phyloP scores from a whole-genome alignment of 2,113 vertebrate genomes.

The Phyllostomus hastatus region DNA sequence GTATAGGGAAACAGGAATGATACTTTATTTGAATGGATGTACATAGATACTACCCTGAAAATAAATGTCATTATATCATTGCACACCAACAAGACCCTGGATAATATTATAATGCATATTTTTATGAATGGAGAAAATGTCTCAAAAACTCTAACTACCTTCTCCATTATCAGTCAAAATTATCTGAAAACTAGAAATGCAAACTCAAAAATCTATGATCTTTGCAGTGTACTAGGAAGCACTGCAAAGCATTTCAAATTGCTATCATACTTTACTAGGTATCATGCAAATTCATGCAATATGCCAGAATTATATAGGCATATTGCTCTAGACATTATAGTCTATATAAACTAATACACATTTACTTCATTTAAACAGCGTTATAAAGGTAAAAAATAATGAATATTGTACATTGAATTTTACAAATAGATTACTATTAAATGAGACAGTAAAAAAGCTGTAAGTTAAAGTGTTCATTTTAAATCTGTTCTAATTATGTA shows the following conservation, averaged over 20 bases:
- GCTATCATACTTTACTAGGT: not conserved
- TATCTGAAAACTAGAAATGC: not conserved
- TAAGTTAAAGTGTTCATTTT: not conserved
- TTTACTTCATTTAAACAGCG: not conserved
- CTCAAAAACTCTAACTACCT: not conserved
- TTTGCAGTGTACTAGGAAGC: not conserved
- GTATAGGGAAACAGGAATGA: not conserved
- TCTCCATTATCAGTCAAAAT: not conserved
- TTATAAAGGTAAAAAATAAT: not conserved
- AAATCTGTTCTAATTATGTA: constrained; percentile 5
- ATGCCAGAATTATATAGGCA: not conserved
- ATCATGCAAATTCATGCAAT: not conserved
- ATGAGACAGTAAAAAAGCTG: not conserved
- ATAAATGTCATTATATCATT: not conserved
- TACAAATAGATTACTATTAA: not conserved
- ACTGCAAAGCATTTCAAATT: not conserved
- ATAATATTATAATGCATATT: not conserved
- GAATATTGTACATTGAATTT: not conserved
- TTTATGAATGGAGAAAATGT: not conserved
- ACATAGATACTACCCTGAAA: not conserved
- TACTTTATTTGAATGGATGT: not conserved
- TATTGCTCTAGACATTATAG: not conserved
- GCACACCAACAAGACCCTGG: not conserved
- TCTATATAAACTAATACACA: not conserved
- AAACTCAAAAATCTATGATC: not conserved